Evolutionary conservation across 2,888 invertebrate species (phyloP).

Genomic region (Scaptomyza tumidula): DNA sequence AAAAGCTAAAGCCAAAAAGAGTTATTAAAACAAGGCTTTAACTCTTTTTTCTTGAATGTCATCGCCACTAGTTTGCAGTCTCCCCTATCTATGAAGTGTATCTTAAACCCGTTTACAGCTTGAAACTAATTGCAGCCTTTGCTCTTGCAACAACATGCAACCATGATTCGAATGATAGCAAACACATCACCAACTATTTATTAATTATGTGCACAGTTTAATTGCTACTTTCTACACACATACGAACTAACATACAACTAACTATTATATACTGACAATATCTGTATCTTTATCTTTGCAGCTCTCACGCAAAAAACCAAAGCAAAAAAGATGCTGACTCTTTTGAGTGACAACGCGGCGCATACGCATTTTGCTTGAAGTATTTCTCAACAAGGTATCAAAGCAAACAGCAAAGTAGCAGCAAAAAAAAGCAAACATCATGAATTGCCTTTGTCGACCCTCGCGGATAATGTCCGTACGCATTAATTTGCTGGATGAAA

Average conservation of each 20-base stretch:
- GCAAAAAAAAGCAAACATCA: constrained; percentile 47
- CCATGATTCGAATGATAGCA: constrained; percentile 38
- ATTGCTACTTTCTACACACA: constrained; percentile 67
- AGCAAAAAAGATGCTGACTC: constrained; percentile 52
- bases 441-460: constrained; percentile 85
- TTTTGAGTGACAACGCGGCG: constrained; percentile 41
- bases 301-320: constrained; percentile 13
- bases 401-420: constrained; percentile 3
- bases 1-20: constrained; percentile 67
- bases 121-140: constrained; percentile 58
- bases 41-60: constrained; percentile 25
- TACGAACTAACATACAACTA: constrained; percentile 3
- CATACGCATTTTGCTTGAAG: constrained; percentile 57
- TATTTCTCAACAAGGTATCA: constrained; percentile 31
- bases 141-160: constrained; percentile 4
- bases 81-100: constrained; percentile 28
- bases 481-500: constrained; percentile 94
- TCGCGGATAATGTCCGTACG: constrained; percentile 86
- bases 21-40: constrained; percentile 74
- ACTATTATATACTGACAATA: constrained; percentile 6
- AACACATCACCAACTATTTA: constrained; percentile 46
- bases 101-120: constrained; percentile 65
- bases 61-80: constrained; percentile 20
- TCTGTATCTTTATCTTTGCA: constrained; percentile 32
- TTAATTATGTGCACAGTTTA: constrained; percentile 71